Base-by-base conservation (phyloP, 2,888 invertebrate species). In the Heliconius cydno region DNA sequence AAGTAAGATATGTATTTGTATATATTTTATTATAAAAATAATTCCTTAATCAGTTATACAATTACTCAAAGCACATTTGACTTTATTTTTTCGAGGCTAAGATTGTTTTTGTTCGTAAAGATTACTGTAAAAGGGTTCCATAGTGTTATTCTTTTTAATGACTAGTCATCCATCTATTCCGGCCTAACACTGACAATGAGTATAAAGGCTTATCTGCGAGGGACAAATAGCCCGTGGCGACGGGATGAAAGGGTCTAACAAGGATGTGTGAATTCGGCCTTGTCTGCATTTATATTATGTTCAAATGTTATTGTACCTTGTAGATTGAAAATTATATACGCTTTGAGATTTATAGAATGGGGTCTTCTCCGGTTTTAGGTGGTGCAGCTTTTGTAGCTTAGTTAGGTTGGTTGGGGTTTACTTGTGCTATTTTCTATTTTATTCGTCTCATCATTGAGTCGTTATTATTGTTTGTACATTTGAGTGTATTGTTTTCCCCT, bases 181-280 rank as follows among this genome's bases (percentile, higher is more conserved):
- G 79, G 78, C 72, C 77, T 75, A 81, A 79, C 82, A 84, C 85
- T 82, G 85, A 86, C 85, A 86, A 86, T 86, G 85, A 85, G 80
- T 85, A 85, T 86, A 86, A 84, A 83, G 84, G 87, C 86, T 87
- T 88, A 88, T 88, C 85, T 86, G 83, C 81, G 81, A 84, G 85
- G 86, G 86, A 86, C 87, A 88, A 88, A 89, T 86, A 86, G 87
- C 90, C 87, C 78, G 78, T 79, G 84, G 87, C 85, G 80, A 78
- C 80, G 84, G 84, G 87, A 86, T 87, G 86, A 89, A 89, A 89
- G 87, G 87, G 82, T 80, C 82, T 86, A 86, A 83, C 81, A 81
- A 83, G 81, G 85, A 86, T 83, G 86, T 87, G 85, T 85, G 85
- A 87, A 86, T 84, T 86, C 83, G 74, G 81, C 84, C 83, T 84